A percentile compares a stretch with the other conserved stretches of the same genome.
phyloP scores from a whole-genome alignment of 1,140 invertebrate species.

The Drosophila lini region DNA sequence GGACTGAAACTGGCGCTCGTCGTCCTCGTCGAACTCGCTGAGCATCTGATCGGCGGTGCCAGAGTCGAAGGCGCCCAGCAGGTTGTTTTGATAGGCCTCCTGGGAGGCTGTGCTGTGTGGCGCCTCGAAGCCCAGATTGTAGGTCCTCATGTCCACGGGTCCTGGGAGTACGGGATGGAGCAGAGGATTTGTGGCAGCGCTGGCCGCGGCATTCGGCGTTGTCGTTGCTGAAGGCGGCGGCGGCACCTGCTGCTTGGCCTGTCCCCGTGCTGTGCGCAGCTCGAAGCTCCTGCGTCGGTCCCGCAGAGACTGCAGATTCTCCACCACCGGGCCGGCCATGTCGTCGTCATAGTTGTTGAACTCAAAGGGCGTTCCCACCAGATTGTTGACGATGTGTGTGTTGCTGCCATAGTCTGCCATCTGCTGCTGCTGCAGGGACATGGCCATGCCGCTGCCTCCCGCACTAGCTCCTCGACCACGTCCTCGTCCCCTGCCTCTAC shows the following conservation, averaged over 20 bases:
- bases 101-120: constrained; percentile 84
- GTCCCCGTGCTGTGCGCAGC: constrained; percentile 54
- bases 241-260: constrained; percentile 30
- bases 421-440: constrained; percentile 78
- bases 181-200: constrained; percentile 35
- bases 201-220: background rate
- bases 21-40: constrained; percentile 90
- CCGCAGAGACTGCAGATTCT: constrained; percentile 91
- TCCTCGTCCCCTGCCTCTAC: constrained; percentile 89
- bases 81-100: constrained; percentile 87
- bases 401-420: constrained; percentile 77
- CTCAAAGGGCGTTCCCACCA: constrained; percentile 94
- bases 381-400: constrained; percentile 86
- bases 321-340: constrained; percentile 88
- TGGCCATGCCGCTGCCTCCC: constrained; percentile 41
- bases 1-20: constrained; percentile 90
- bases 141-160: constrained; percentile 94
- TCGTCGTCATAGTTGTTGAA: constrained; percentile 94
- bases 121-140: constrained; percentile 87
- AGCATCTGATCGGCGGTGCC: constrained; percentile 88
- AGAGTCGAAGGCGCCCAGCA: constrained; percentile 88
- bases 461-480: constrained; percentile 81
- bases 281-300: constrained; percentile 90
- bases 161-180: constrained; percentile 89
- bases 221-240: constrained; percentile 13